Evolutionary conservation across 2,113 vertebrate species (phyloP), one percentile per base, ranked within the genome.

Genomic region (Podarcis cretensis): DNA sequence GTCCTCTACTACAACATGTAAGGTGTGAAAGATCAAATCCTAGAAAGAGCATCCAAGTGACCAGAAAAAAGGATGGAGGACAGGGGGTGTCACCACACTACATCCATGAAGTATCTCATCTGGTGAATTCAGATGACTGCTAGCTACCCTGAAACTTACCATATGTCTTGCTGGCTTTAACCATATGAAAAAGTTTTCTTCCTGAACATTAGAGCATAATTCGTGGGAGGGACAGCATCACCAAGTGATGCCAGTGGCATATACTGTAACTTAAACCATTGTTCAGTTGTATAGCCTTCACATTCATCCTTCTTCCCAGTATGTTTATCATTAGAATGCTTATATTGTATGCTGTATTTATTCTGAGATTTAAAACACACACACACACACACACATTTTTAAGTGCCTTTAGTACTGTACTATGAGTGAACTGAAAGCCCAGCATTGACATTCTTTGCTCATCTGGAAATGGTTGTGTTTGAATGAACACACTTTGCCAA

Each of bases 381-480:
- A 12, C 48, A 12, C 20, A 40, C 48, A 12, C 48, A 12, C 20
- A 40, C 35, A 37, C 37, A 76, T 23, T 76, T 75, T 76, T 21
- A 80, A n/a, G 43, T 54, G 27, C 48, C 27, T 40, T 81, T 63
- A n/a, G 57, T 81, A 27, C 30, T 81, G 8, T 63, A 23, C 48
- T 54, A 54, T 54, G 48, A 54, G 48, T 54, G 25, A 32, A 12
- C 1, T 54, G 30, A 86, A 78, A 0, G 7, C 43, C 69, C 27
- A 6, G 57, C 37, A 66, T 1, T 66, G 74, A 86, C 68, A 0
- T 35, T 82, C 37, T 69, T 65, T 48, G 90, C 12, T 10, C 23
- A 74, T 77, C 1, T 0, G 0, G 57, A 35, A 74, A 4, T 23
- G 2, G 40, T 88, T 65, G 13, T 54, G 4, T 1, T 12, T n/a